Base-by-base conservation (phyloP, 2,113 vertebrate genomes). In the Cyanocitta stelleri region DNA sequence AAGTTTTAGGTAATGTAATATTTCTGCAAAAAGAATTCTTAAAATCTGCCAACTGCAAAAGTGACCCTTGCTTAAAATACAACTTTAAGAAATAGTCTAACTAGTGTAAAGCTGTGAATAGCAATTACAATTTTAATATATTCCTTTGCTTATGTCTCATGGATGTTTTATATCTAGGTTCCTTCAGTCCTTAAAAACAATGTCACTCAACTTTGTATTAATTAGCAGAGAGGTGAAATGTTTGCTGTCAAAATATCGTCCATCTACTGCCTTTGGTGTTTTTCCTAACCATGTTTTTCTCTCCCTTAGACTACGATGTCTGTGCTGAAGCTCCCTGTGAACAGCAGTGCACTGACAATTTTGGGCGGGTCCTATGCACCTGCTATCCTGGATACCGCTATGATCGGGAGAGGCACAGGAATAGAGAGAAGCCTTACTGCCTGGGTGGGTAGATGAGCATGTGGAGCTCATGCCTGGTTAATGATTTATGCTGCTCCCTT, bases 281-380 rank as follows among this genome's bases (percentile, higher is more conserved):
- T 71, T 67, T 63, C 67, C 59, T 87, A 76, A 93, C 10, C 46
- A 4, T 2, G 0, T 85, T 89, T 96, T 67, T 95, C 58, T 97
- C 48, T 62, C 41, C 96, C 63, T n/a, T 32, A 99, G 99, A 99
- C 86, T 99, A 99, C 11, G 99, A 99, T 13, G 99, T 99, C 61
- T 99, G 99, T 33, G 96, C 99, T 0, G 98, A 98, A 85, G 99
- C 99, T 61, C 99, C 99, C 51, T 99, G 99, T 3, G 99, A 99
- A 95, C 99, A 99, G 93, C 99, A 99, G 95, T 99, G 99, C 90
- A 99, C 99, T 0, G 99, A 99, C 86, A 99, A 99, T 94, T 99
- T 99, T 15, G 99, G 99, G 21, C 98, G 99, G 6, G 99, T 99
- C 35, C 96, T 99, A 23, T 99, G 99, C 93, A 99, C 99, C 5